Percentiles rank a stretch among this genome's conserved stretches.
Evolutionary conservation across 1,140 invertebrate genomes (phyloP).

Genomic region (Antheraea pernyi): DNA sequence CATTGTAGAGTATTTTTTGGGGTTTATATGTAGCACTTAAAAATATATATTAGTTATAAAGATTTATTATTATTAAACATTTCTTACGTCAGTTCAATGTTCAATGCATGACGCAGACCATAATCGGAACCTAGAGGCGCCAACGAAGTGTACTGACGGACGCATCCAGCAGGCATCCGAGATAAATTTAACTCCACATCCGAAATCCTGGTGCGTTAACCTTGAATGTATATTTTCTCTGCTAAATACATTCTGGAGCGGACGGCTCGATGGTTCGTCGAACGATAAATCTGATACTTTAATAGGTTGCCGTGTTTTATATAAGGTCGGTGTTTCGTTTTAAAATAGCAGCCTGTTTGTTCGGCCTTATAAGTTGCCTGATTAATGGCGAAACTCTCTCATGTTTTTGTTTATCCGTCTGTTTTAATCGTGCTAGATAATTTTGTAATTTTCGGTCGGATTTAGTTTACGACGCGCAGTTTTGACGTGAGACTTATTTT

Average conservation of each 20-base stretch:
- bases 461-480: too few relatives aligned
- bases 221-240: conserved; percentile 40
- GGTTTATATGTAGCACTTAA: too few relatives aligned
- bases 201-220: conserved; percentile 29
- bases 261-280: conserved; percentile 21
- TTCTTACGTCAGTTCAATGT: too few relatives aligned
- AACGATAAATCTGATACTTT: conserved; percentile 26
- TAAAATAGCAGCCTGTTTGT: neutral
- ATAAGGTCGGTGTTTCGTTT: neutral
- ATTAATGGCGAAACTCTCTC: neutral
- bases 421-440: too few relatives aligned
- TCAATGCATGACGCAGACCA: neutral
- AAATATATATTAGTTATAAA: too few relatives aligned
- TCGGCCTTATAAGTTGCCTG: neutral
- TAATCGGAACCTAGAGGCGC: neutral
- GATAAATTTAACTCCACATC: conserved; percentile 9
- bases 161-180: conserved; percentile 17
- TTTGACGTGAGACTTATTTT: too few relatives aligned
- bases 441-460: too few relatives aligned
- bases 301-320: conserved; percentile 4
- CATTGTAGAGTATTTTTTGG: too few relatives aligned
- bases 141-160: neutral
- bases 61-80: too few relatives aligned
- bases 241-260: conserved; percentile 26
- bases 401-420: too few relatives aligned